phyloP scores from a whole-genome alignment of 2,113 vertebrate genomes.

The Hyperopisus bebe region DNA sequence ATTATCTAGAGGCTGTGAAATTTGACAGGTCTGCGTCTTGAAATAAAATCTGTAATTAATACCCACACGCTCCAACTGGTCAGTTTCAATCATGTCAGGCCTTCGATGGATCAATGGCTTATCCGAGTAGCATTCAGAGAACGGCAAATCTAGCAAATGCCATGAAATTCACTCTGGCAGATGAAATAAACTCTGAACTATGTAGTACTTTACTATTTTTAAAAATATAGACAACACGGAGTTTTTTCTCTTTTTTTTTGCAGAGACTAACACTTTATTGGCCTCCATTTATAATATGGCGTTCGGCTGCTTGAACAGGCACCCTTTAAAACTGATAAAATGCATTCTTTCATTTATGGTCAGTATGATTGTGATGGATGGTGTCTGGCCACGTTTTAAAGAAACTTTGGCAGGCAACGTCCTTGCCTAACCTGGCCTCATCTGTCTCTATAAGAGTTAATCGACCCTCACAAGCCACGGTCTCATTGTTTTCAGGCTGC shows the following conservation, averaged over 20 bases:
- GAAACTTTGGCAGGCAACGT: background rate
- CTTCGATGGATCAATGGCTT: background rate
- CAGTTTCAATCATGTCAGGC: background rate
- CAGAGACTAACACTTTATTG: background rate
- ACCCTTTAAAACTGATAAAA: background rate
- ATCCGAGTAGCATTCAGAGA: background rate
- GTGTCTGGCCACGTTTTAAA: background rate
- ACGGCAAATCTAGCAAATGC: background rate
- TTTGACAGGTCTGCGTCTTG: background rate
- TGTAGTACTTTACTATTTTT: background rate
- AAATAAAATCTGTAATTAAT: background rate
- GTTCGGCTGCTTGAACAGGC: background rate
- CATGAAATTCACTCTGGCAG: background rate
- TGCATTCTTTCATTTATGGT: background rate
- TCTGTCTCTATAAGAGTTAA: background rate
- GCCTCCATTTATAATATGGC: background rate
- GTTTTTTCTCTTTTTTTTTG: background rate
- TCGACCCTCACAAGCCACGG: background rate
- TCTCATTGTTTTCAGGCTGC: background rate
- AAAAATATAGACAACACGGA: background rate
- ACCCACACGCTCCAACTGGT: background rate
- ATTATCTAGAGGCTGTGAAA: background rate
- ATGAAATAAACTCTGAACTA: background rate
- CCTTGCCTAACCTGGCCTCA: background rate
- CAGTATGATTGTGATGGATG: background rate